These are phyloP conservation scores for Drosophila borborema DNA, from an alignment of 2,888 invertebrate genomes.

Conservation along the genomic window DNA sequence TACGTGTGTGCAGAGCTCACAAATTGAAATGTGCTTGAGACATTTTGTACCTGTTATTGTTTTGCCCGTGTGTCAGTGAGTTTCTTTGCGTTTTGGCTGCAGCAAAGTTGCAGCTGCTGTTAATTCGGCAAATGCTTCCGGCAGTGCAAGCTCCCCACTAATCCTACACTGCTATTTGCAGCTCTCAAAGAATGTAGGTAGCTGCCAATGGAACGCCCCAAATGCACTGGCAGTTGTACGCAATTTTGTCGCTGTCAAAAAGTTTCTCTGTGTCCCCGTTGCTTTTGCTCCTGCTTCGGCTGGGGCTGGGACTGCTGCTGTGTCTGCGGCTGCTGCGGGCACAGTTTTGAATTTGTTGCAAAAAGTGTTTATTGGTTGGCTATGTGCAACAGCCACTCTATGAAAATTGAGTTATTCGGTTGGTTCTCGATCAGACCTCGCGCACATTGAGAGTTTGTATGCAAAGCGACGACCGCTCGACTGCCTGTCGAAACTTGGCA, in stretches of 20 bases:
- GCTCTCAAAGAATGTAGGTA: slow-evolving; percentile 20
- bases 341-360: slow-evolving; percentile 72
- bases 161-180: slow-evolving; percentile 22
- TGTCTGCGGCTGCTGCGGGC: slow-evolving; percentile 36
- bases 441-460: slow-evolving; percentile 46
- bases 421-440: slow-evolving; percentile 35
- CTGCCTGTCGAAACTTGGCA: slow-evolving; percentile 70
- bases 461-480: slow-evolving; percentile 52
- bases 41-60: slow-evolving; percentile 72
- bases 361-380: slow-evolving; percentile 80
- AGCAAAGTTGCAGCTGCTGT: slow-evolving; percentile 72
- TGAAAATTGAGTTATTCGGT: slow-evolving; percentile 77
- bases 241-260: slow-evolving; percentile 79
- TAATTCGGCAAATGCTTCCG: slow-evolving; percentile 72
- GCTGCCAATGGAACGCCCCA: slow-evolving; percentile 30
- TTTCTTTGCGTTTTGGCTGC: slow-evolving; percentile 57
- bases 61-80: slow-evolving; percentile 57
- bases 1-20: slow-evolving; percentile 20
- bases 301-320: slow-evolving; percentile 5
- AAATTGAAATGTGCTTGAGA: slow-evolving; percentile 79
- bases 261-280: slow-evolving; percentile 59
- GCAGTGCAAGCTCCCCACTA: background rate
- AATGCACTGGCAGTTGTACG: slow-evolving; percentile 70
- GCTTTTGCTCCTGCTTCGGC: slow-evolving; percentile 16
- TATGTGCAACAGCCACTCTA: slow-evolving; percentile 63